Evolutionary conservation across 2,888 invertebrate genomes (phyloP).

Genomic region (Epirrhoe tristata): DNA sequence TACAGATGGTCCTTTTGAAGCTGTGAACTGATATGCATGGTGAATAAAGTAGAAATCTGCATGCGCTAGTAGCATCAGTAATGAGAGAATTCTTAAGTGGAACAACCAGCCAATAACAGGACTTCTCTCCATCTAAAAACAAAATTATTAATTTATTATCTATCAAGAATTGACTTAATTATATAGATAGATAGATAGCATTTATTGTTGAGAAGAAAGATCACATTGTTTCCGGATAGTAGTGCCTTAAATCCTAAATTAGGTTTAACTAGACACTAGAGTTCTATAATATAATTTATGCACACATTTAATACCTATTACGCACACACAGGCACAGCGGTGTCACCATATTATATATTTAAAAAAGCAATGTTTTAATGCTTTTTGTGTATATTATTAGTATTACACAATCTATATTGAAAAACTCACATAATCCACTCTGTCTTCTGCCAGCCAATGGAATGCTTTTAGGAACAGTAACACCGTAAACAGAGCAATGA

Average conservation of each 20-base stretch:
- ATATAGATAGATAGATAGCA: too few species aligned
- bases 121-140: slow-evolving; percentile 97
- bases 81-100: slow-evolving; percentile 94
- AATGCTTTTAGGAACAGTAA: slow-evolving; percentile 98
- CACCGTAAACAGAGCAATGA: slow-evolving; percentile 98
- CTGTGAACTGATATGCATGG: slow-evolving; percentile 96
- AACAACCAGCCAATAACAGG: slow-evolving; percentile 98
- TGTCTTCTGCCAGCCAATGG: slow-evolving; percentile 99
- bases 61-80: slow-evolving; percentile 92
- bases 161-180: too few species aligned
- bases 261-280: too few species aligned
- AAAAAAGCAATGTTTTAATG: neutral
- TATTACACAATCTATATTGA: too few species aligned
- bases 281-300: too few species aligned
- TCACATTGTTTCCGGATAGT: too few species aligned
- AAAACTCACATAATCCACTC: slow-evolving; percentile 98
- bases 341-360: too few species aligned
- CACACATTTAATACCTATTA: too few species aligned
- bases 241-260: too few species aligned
- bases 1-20: slow-evolving; percentile 97
- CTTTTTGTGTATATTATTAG: neutral
- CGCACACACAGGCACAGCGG: too few species aligned
- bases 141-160: slow-evolving; percentile 4
- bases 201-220: too few species aligned
- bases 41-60: slow-evolving; percentile 96